Base-by-base conservation (phyloP, 2,888 invertebrate genomes). In the Amiota communis region DNA sequence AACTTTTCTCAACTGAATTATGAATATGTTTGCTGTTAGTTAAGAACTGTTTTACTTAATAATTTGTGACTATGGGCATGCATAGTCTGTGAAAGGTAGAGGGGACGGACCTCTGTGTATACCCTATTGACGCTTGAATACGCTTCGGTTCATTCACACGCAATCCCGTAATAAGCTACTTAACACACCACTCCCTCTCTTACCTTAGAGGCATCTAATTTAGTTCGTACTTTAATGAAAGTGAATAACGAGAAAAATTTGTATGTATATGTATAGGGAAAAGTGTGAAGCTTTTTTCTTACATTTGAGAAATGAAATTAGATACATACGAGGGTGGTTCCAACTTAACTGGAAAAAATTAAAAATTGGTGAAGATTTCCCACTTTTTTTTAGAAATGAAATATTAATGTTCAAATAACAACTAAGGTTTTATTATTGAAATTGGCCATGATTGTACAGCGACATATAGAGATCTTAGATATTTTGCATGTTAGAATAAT, bases 1-100 rank as follows among this genome's bases (percentile, higher is more conserved):
- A 68, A 74, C 75, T 75, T 8, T 64, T 53, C 72, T 36, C 36
- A 6, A 36, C 3, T 36, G 36, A 36, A 36, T 36, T 36, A 36
- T 36, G 36, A 36, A 36, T 36, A 36, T 36, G 4, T 36, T 36
- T 36, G 36, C 36, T 36, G 36, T 36, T 67, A 49, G 49, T 67
- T 67, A 36, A 67, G 49, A 48, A 67, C 13, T 49, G 15, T 59
- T 20, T 59, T 36, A 36, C 36, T 36, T 6, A 36, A 36, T 4
- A 2, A 6, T 6, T 2, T 6, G 36, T 2, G 15, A 63, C n/a
- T n/a, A n/a, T 46, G 23, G 12, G n/a, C 53, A 63, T 17, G 63
- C 6, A 13, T 36, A 13, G 63, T 12, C 46, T 12, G n/a, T n/a
- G 63, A 9, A 12, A 4, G 2, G 63, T 10, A 17, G 63, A 63